Base-by-base conservation (phyloP, 2,888 invertebrate genomes). In the Scelioninae gen. 1 region DNA sequence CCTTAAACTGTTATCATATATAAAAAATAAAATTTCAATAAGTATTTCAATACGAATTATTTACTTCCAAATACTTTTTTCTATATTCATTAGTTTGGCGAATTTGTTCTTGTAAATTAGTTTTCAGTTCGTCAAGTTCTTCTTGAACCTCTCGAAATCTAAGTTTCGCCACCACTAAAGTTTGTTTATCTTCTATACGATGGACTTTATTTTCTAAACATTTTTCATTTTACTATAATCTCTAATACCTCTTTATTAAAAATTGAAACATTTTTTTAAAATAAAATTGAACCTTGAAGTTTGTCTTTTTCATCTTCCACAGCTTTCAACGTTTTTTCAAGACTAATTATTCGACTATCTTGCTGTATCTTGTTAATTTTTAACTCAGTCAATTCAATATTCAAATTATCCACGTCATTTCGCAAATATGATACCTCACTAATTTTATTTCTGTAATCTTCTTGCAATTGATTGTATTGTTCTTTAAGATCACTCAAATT, bases 31-130 rank as follows among this genome's bases (percentile, higher is more conserved):
- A n/a, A n/a, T n/a, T n/a, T n/a, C n/a, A n/a, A n/a, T n/a, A n/a
- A n/a, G n/a, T n/a, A n/a, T n/a, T n/a, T n/a, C n/a, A n/a, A n/a
- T n/a, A n/a, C n/a, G n/a, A n/a, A 9, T 43, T 32, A 55, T 13
- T 55, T 15, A 90, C 90, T 85, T 90, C 89, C n/a, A 92, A 83
- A 85, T 90, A 93, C 88, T 95, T 96, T 82, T 95, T 95, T 65
- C 95, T 93, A 88, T 96, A 96, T 86, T 95, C 95, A 84, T 95
- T 95, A 8, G 95, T 88, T 89, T 95, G 95, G 7, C 93, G 93
- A 66, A 95, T 94, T 87, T 95, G 95, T 85, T 96, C 95, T 85
- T 95, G 94, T 87, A 95, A 93, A 29, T 95, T 89, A 0, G 93
- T 93, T 91, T 92, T 93, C 90, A 91, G 92, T 91, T 88, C 95